Conservation (phyloP, 37 sponge, comb jelly and placozoan species). For the Chondrilla cf. caribensis region DNA sequence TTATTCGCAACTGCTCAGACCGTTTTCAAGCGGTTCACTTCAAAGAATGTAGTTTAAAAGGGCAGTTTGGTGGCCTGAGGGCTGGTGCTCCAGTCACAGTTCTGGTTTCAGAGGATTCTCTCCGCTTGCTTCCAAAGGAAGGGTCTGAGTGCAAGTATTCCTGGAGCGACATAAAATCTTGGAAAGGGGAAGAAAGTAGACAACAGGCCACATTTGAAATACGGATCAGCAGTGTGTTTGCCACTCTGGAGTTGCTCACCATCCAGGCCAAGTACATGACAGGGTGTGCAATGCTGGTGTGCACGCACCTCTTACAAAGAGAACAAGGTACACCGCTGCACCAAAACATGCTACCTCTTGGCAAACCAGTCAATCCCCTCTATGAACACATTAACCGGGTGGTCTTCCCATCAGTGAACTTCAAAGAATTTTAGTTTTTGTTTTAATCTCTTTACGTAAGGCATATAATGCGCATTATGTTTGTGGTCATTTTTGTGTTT, state of each 20-base stretch:
- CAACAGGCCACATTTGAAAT: neutral
- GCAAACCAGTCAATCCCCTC: neutral
- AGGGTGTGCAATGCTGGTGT: neutral
- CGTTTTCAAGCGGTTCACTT: neutral
- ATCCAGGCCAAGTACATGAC: constrained; percentile 1
- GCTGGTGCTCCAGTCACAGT: neutral
- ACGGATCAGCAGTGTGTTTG: neutral
- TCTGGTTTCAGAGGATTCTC: neutral
- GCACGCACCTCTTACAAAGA: neutral
- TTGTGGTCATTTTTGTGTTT: no score
- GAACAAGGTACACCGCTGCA: neutral
- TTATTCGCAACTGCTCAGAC: neutral
- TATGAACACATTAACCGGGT: neutral
- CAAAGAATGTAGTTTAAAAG: neutral
- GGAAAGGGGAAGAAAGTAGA: neutral
- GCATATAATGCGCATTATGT: no score
- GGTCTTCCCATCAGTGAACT: no score
- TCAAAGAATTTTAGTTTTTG: no score
- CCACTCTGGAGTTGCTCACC: neutral
- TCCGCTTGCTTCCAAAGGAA: neutral
- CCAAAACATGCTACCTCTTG: neutral
- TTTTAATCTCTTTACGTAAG: no score
- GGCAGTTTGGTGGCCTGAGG: neutral
- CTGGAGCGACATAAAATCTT: neutral
- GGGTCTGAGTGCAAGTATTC: neutral